Base-by-base conservation (phyloP, 2,113 vertebrate genomes). In the human region DNA sequence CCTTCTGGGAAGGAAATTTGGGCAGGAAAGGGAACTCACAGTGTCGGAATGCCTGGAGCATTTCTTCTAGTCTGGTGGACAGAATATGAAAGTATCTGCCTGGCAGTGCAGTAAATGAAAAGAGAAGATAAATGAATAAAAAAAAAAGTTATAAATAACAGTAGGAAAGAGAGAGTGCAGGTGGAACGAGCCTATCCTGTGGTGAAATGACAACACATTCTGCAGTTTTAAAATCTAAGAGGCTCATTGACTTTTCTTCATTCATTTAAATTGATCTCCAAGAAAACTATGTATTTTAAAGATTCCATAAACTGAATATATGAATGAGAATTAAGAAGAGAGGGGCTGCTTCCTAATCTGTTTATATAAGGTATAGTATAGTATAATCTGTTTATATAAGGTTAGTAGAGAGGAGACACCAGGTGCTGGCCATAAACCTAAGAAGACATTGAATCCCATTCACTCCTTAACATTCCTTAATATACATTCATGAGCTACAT, bases 61-160 rank as follows among this genome's bases (percentile, higher is more conserved):
- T 90, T 85, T 94, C 52, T 95, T 95, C 30, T 43, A 82, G 81
- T 64, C 66, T 85, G 91, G 72, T 86, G 32, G 82, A 20, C 72
- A 89, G 43, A 93, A 64, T 78, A 61, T 87, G 25, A 57, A 84
- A 94, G 50, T 80, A 45, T 48, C 48, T 89, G n/a, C 57, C 50
- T 27, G 27, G 12, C 25, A 61, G 72, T 12, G 20, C 12, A 88
- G 25, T 61, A 78, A 38, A 81, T 25, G 13, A 50, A 35, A 91
- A 86, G 8, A 90, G 68, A 68, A 89, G 55, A 75, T 20, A 90
- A 75, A 55, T 22, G 32, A 30, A 40, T 61, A 12, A 17, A 3
- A 55, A 82, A 85, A n/a, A 50, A 92, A 89, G 25, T 11, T 55
- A 25, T 75, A 30, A 73, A 52, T 32, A 59, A 30, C 38, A 76